A percentile compares a stretch with the other conserved stretches of the same genome.
Conservation (phyloP, 2,113 vertebrate species). For the Apus apus region DNA sequence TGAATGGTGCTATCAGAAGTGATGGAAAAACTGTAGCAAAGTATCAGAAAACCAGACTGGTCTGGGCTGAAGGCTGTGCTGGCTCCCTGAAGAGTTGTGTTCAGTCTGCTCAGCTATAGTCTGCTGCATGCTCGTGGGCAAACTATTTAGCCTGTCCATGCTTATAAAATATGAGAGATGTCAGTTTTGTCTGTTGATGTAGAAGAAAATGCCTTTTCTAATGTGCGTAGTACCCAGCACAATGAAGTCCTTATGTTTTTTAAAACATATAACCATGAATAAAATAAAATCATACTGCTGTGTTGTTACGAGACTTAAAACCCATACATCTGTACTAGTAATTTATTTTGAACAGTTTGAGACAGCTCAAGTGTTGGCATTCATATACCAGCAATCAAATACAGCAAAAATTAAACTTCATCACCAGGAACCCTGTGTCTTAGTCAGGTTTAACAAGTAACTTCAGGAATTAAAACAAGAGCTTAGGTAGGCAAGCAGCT, state of each 20-base stretch:
- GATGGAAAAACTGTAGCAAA: neutral
- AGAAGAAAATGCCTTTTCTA: neutral
- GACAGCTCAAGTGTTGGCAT: neutral
- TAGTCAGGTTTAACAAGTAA: slow-evolving; percentile 41
- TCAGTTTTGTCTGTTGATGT: neutral
- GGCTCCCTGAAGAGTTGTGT: neutral
- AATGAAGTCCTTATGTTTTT: neutral
- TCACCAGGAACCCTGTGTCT: slow-evolving; percentile 4
- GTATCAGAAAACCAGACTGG: neutral
- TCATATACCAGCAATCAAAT: slow-evolving; percentile 4
- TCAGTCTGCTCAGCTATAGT: neutral
- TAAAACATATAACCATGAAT: neutral
- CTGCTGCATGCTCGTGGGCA: neutral
- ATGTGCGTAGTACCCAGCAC: neutral
- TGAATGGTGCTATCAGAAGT: neutral
- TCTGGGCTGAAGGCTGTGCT: neutral
- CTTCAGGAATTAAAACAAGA: slow-evolving; percentile 34
- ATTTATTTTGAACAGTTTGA: neutral
- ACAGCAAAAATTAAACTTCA: neutral
- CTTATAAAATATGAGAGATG: neutral
- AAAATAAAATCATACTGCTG: neutral
- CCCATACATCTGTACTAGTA: neutral
- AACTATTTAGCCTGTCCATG: neutral
- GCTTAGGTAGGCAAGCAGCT: slow-evolving; percentile 6
- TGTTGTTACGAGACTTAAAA: neutral